A percentile compares a stretch with the other conserved stretches of the same genome.
Conservation (phyloP, 1,140 invertebrate genomes). For the Lasioglossum albipes region DNA sequence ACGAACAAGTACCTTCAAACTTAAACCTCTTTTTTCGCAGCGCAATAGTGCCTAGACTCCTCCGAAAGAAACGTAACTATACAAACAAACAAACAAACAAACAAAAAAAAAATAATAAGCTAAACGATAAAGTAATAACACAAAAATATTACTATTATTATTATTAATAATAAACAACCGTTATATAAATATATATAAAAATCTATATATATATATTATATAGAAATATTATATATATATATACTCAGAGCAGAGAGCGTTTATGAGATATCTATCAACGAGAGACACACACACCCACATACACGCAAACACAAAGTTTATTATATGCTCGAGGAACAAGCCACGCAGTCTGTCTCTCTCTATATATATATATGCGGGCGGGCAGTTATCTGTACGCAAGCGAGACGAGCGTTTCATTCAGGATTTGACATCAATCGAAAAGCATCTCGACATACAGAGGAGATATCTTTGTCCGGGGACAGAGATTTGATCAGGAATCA, state of each 20-base stretch:
- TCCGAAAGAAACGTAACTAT: slow-evolving; percentile 50
- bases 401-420: too few species aligned
- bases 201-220: slow-evolving; percentile 37
- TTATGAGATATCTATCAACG: slow-evolving; percentile 11
- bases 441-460: too few species aligned
- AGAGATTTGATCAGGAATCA: too few species aligned
- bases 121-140: slow-evolving; percentile 23
- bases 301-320: slow-evolving; percentile 5
- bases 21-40: slow-evolving; percentile 75
- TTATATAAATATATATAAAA: slow-evolving; percentile 48
- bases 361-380: neutral
- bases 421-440: too few species aligned
- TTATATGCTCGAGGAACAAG: neutral
- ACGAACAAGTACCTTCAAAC: slow-evolving; percentile 79
- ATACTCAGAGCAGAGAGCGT: slow-evolving; percentile 33
- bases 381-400: too few species aligned
- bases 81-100: slow-evolving; percentile 38
- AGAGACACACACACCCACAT: too few species aligned
- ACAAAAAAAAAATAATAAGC: neutral
- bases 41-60: slow-evolving; percentile 78
- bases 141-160: slow-evolving; percentile 14
- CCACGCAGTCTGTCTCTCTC: neutral
- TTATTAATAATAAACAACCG: slow-evolving; percentile 41
- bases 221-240: slow-evolving; percentile 33
- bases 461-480: too few species aligned